These are phyloP conservation scores for Nematolebias whitei DNA, from an alignment of 2,113 vertebrate genomes.

Conservation along the genomic window DNA sequence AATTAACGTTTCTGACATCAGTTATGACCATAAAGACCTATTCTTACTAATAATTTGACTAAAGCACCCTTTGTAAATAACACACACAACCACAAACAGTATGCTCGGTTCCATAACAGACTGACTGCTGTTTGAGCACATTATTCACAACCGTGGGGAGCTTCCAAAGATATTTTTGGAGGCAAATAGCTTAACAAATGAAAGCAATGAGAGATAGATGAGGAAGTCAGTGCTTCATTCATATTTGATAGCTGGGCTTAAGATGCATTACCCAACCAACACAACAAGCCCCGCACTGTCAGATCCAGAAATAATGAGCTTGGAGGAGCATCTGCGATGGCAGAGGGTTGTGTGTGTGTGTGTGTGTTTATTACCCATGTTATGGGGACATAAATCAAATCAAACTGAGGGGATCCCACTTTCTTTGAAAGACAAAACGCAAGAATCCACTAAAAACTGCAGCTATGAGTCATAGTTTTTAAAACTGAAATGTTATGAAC, in stretches of 20 bases:
- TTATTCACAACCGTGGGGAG: constrained; percentile 49
- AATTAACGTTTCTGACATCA: constrained; percentile 5
- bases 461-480: no score
- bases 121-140: constrained; percentile 30
- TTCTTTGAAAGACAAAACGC: neutral
- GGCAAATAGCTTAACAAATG: constrained; percentile 73
- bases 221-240: constrained; percentile 71
- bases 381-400: constrained; percentile 2
- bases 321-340: constrained; percentile 20
- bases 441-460: neutral
- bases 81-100: constrained; percentile 14
- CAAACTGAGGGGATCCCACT: neutral
- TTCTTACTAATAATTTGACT: constrained; percentile 14
- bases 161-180: constrained; percentile 68
- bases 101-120: constrained; percentile 31
- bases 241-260: constrained; percentile 75
- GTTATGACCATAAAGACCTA: constrained; percentile 12
- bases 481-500: neutral
- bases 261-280: constrained; percentile 70
- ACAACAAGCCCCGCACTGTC: constrained; percentile 56
- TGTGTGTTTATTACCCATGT: constrained; percentile 8
- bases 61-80: neutral
- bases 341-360: constrained; percentile 11
- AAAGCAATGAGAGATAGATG: constrained; percentile 75
- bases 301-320: constrained; percentile 66